These are phyloP conservation scores for Drosophila repletoides DNA, from an alignment of 1,140 invertebrate genomes.

Conservation along the genomic window DNA sequence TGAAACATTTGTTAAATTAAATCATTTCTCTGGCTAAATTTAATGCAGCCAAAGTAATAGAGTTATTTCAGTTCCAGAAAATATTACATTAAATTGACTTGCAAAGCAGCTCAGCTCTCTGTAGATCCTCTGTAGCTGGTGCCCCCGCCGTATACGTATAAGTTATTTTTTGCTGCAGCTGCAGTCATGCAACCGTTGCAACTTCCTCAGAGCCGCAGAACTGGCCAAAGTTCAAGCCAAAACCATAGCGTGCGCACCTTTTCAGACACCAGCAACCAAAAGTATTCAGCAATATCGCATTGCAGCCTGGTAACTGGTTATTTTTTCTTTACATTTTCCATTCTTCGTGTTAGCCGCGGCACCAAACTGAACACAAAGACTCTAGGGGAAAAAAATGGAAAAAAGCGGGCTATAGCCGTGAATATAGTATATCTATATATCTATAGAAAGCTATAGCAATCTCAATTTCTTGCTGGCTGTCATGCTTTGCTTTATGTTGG, in stretches of 20 bases:
- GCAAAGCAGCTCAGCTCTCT: background rate
- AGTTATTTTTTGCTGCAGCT: background rate
- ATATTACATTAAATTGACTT: constrained; percentile 3
- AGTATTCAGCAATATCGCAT: constrained; percentile 35
- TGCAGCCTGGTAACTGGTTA: constrained; percentile 6
- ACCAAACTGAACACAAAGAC: constrained; percentile 4
- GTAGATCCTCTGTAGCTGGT: background rate
- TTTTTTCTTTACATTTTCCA: background rate
- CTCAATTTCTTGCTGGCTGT: constrained; percentile 56
- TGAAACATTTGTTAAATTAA: no score
- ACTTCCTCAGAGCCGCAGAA: constrained; percentile 10
- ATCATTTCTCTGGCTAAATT: no score
- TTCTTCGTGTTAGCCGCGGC: constrained; percentile 11
- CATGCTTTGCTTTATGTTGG: constrained; percentile 37
- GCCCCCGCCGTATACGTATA: background rate
- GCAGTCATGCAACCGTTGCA: constrained; percentile 27
- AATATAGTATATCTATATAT: constrained; percentile 21
- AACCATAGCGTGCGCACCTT: constrained; percentile 28
- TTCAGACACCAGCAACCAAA: background rate
- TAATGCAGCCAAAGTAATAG: background rate
- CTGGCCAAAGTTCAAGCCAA: constrained; percentile 26
- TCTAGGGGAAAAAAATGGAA: background rate
- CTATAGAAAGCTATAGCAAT: constrained; percentile 39
- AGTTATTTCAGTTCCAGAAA: no score
- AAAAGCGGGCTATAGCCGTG: constrained; percentile 18